Percentiles rank a stretch among this genome's conserved stretches.
phyloP scores from a whole-genome alignment of 2,113 vertebrate genomes.

The Calyptomena viridis region DNA sequence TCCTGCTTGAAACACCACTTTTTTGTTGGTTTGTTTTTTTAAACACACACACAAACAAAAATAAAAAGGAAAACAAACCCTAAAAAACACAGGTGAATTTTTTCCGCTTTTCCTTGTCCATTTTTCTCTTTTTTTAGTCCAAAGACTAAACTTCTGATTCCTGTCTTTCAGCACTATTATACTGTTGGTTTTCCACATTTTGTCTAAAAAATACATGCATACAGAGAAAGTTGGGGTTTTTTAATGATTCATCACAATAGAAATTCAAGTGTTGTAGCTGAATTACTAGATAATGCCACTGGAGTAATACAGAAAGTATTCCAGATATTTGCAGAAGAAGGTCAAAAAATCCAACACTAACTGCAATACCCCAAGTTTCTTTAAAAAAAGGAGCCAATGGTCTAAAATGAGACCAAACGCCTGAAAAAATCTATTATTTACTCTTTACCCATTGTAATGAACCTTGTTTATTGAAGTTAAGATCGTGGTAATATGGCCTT shows the following conservation, averaged over 20 bases:
- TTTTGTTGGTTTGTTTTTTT: background rate
- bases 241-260: background rate
- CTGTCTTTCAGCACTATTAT: background rate
- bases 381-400: background rate
- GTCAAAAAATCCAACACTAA: background rate
- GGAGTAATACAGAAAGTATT: background rate
- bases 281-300: background rate
- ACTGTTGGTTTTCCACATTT: background rate
- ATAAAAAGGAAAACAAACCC: background rate
- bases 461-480: background rate
- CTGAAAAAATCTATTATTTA: background rate
- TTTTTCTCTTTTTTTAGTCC: background rate
- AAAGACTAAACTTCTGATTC: background rate
- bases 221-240: background rate
- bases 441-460: background rate
- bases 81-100: background rate
- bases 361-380: fast-evolving
- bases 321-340: background rate
- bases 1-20: background rate
- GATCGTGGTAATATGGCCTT: background rate
- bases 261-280: background rate
- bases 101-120: background rate
- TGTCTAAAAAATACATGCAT: background rate
- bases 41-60: background rate
- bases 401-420: background rate